Conservation (phyloP, 2,888 invertebrate genomes). For the Chloromyia formosa region DNA sequence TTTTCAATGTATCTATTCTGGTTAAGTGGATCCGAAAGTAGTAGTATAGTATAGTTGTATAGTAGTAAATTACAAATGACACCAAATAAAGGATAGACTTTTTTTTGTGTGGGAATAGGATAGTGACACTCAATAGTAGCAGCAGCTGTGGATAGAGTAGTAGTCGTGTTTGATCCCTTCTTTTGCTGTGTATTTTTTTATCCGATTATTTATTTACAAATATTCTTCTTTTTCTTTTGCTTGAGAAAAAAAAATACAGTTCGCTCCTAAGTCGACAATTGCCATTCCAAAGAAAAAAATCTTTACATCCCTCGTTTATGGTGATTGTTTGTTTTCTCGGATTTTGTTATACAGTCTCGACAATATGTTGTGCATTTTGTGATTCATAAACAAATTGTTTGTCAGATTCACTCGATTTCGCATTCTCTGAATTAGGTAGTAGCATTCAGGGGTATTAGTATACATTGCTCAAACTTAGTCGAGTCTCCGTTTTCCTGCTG, state of each 20-base stretch:
- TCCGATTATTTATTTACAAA: neutral
- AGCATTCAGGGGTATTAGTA: no score
- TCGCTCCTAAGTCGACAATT: neutral
- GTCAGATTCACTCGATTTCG: no score
- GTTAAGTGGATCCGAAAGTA: conserved; percentile 25
- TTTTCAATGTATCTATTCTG: conserved; percentile 16
- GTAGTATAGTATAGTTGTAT: conserved; percentile 24
- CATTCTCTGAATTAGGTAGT: no score
- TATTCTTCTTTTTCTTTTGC: neutral
- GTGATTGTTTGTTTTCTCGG: no score
- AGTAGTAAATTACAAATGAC: conserved; percentile 22
- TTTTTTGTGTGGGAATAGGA: conserved; percentile 6
- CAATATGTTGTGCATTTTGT: conserved; percentile 30
- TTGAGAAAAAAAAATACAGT: neutral
- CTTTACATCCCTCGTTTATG: conserved; percentile 49
- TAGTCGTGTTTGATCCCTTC: neutral
- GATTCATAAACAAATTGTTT: no score
- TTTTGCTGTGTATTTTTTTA: neutral
- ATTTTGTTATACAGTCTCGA: conserved; percentile 11
- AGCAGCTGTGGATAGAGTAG: neutral
- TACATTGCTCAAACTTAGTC: no score
- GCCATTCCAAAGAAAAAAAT: neutral
- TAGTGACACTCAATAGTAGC: neutral
- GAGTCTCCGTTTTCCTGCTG: no score
- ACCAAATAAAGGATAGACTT: conserved; percentile 10